Base-by-base conservation (phyloP, 2,113 vertebrate species). In the Todiramphus saurophagus region DNA sequence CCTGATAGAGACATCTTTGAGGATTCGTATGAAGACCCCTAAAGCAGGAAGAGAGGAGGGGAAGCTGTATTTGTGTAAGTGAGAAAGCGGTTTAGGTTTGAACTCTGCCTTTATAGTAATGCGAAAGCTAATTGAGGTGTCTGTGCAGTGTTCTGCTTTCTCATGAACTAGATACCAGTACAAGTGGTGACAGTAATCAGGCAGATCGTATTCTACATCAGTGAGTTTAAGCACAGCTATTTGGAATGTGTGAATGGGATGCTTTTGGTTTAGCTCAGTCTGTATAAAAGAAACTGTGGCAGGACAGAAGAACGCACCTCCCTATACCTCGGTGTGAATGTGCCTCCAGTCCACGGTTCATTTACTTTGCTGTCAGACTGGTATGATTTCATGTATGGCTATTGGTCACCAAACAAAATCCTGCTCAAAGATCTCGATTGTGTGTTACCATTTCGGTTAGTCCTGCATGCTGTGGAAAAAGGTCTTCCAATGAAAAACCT, bases 401-500 rank as follows among this genome's bases (percentile, higher is more conserved):
- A 2, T 8, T 46, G 7, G 9, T 11, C 35, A 62, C n/a, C 31
- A 70, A 25, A 21, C 10, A 5, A 16, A 59, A 4, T 9, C 30
- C 30, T 37, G 30, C n/a, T 67, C 27, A 4, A 0, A 43, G 11
- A 13, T 30, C 39, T 7, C 9, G 17, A 4, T 14, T 75, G 30
- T 62, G n/a, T 25, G 55, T 59, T 51, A 51, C 35, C 13, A 5
- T 51, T 62, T 10, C 24, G 7, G 20, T 46, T 35, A 48, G 59
- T 75, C 31, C 11, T 80, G 33, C 21, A 0, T 20, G 15, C 39
- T 67, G 19, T 89, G 60, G 60, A 55, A 15, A 44, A 62, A 43
- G 16, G 10, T 35, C 4, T 35, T 43, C 1, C 2, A 23, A 1
- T 30, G 1, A 35, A 7, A 15, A 19, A 23, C 24, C 2, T 4